These are phyloP conservation scores for Probosciger aterrimus DNA, from an alignment of 2,113 vertebrate genomes.

Conservation along the genomic window DNA sequence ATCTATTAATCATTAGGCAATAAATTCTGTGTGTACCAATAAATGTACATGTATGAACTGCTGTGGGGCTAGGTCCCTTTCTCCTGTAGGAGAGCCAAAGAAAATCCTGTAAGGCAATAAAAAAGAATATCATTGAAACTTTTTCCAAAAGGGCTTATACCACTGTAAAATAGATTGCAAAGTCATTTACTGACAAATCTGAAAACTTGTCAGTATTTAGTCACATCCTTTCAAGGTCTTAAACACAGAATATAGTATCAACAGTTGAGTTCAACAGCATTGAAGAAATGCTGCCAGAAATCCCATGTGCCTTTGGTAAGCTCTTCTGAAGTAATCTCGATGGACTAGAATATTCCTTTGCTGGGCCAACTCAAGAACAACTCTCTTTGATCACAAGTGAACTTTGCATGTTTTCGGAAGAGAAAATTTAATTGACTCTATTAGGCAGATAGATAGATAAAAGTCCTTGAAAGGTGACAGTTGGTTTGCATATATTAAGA, in stretches of 20 bases:
- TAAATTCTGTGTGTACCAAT: not conserved
- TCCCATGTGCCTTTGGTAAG: not conserved
- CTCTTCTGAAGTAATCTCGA: not conserved
- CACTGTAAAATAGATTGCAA: not conserved
- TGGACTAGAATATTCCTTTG: not conserved
- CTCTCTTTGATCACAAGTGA: not conserved
- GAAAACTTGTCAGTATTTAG: not conserved
- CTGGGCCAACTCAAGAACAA: not conserved
- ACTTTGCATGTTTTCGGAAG: not conserved
- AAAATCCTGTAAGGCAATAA: not conserved
- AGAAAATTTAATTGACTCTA: not conserved
- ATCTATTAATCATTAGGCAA: not conserved
- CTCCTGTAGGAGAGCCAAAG: not conserved
- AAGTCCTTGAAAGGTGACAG: not conserved
- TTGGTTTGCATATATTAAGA: not conserved
- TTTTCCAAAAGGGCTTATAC: not conserved
- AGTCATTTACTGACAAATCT: not conserved
- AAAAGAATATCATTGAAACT: not conserved
- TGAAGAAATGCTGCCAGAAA: not conserved
- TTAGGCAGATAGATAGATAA: not conserved
- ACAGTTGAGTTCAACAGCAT: not conserved
- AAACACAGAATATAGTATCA: not conserved
- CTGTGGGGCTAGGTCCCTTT: not conserved
- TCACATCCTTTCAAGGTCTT: not conserved
- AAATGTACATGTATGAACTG: not conserved